These are phyloP conservation scores for Lasiurus cinereus DNA, from an alignment of 2,113 vertebrate species.

Conservation along the genomic window DNA sequence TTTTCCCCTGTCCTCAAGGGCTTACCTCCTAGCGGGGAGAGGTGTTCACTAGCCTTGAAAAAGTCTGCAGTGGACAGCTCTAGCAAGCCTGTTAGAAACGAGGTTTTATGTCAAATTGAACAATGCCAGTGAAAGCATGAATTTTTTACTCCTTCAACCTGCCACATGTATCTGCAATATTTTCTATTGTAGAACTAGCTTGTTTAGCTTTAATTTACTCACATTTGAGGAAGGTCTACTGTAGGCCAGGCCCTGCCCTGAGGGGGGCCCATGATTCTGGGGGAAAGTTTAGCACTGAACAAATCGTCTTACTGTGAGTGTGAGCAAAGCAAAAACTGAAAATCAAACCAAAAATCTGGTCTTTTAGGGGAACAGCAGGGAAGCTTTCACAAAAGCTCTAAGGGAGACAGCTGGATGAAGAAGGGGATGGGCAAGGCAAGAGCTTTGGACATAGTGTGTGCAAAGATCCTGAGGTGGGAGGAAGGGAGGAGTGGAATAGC, in stretches of 20 bases:
- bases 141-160: background rate
- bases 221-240: background rate
- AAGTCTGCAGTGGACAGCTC: background rate
- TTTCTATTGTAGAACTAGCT: background rate
- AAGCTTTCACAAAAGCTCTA: background rate
- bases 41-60: background rate
- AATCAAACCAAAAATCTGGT: no score
- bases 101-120: background rate
- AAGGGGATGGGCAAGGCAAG: background rate
- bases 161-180: background rate
- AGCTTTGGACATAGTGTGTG: background rate
- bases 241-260: background rate
- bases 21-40: background rate
- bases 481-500: background rate
- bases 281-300: background rate
- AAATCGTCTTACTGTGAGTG: background rate
- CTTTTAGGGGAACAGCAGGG: background rate
- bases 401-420: background rate
- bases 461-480: background rate
- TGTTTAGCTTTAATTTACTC: background rate
- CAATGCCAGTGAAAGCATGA: background rate
- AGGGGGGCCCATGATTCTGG: background rate
- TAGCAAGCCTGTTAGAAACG: background rate
- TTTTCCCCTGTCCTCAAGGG: background rate
- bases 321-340: background rate